Base-by-base conservation (phyloP, 2,797 vertebrate species). In the Sphenopsis melanotis region DNA sequence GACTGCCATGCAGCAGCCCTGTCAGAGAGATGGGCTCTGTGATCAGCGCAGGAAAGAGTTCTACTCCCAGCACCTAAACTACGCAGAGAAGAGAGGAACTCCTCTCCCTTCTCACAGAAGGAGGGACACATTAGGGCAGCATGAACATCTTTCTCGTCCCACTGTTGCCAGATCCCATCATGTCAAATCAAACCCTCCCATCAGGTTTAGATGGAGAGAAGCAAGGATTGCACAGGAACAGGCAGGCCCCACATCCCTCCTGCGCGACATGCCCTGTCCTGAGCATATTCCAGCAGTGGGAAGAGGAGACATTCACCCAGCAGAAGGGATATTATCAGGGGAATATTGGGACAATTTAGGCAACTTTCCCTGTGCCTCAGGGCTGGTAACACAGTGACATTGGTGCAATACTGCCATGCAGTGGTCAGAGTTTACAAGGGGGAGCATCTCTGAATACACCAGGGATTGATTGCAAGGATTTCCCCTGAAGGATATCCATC, bases 341-440 rank as follows among this genome's bases (percentile, higher is more conserved):
- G 21, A 19, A 22, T 9, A 52, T 2, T 1, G 13, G 27, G 18
- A 36, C 10, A 8, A 21, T 34, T 53, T 5, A 37, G 34, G 16
- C 6, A 3, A 10, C 3, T 11, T 72, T 55, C 7, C 32, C 21
- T 2, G 2, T 12, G 11, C 22, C 37, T 42, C 34, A 2, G 21
- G 32, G 26, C 23, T 34, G 49, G 12, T 74, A 41, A 21, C 2
- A 1, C 83, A 24, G 34, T 5, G 60, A 64, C 46, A 44, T 19
- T 32, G 69, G 57, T 69, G 61, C 84, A 78, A 89, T 17, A 91
- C 84, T 91, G 94, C 94, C 96, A 0, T 91, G 52, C 79, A 76
- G 94, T 36, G 96, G 96, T 32, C 72, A 36, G n/a, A 55, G 27
- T 69, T 47, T 50, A 27, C 61, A 83, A 42, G 1, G 9, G 19